Base-by-base conservation (phyloP, 2,797 vertebrate species). In the Echiichthys vipera region DNA sequence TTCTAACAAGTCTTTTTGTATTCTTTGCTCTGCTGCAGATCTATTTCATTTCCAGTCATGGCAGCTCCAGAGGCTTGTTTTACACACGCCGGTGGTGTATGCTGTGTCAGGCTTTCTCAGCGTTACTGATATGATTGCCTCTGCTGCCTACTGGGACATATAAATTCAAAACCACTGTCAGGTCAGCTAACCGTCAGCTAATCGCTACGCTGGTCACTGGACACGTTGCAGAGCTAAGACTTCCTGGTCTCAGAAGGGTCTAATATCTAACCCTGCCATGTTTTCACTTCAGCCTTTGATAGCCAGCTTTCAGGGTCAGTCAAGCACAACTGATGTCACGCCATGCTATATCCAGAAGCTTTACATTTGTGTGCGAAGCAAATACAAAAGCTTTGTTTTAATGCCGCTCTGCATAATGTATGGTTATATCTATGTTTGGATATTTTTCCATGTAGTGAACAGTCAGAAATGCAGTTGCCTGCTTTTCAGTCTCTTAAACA, bases 51-150 rank as follows among this genome's bases (percentile, higher is more conserved):
- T 88, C 68, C 72, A 75, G 61, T 76, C 68, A 57, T 18, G 24
- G 72, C 72, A 56, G 63, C 78, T 78, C 66, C 43, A 32, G 67
- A 75, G 73, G 78, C 77, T 91, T 93, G 86, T 91, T 91, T 91
- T 87, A 87, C 88, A 87, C 83, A 63, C 20, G 42, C 81, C 34
- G 71, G 5, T 40, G 67, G 55, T 67, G 80, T 80, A 37, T 84
- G 87, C 88, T 90, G 84, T 24, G 85, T 90, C 86, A 92, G 87
- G 88, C 75, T 40, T 88, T 86, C 79, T 89, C 80, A 74, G 79
- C 55, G 62, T 84, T 81, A 85, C 82, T 53, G 85, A 89, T 91
- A 89, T 84, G 79, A 90, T 84, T 89, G 87, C 84, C 59, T 79
- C 59, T 55, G 67, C 78, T 64, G 63, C 78, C 88, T 63, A 25